phyloP scores from a whole-genome alignment of 1,140 invertebrate species.

The Brachionus rubens region DNA sequence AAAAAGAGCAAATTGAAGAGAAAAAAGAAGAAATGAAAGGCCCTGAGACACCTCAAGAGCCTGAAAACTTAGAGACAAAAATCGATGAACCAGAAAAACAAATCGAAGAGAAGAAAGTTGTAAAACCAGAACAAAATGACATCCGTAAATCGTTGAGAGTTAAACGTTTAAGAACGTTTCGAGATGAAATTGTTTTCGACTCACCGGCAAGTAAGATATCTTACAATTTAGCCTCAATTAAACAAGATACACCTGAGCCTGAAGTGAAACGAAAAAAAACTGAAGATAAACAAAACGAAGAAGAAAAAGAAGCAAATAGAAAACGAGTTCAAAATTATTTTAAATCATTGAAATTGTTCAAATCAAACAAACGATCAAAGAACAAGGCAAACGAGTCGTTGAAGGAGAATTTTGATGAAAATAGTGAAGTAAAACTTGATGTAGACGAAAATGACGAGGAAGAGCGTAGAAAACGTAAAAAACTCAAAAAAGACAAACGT shows the following conservation, averaged over 20 bases:
- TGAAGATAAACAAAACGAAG: background rate
- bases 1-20: background rate
- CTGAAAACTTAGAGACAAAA: too few species aligned
- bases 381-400: too few species aligned
- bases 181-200: conserved; percentile 40
- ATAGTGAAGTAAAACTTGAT: background rate
- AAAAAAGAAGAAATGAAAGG: background rate
- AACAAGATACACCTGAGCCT: background rate
- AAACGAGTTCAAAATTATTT: background rate
- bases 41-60: too few species aligned
- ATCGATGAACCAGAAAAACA: too few species aligned
- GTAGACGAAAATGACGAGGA: background rate
- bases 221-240: conserved; percentile 31
- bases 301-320: background rate
- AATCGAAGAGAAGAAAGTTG: too few species aligned
- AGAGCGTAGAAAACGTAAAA: background rate
- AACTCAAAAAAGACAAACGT: conserved; percentile 8
- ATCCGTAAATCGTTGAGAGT: conserved; percentile 16
- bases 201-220: conserved; percentile 11
- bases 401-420: background rate
- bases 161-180: conserved; percentile 11
- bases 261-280: background rate
- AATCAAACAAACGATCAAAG: too few species aligned
- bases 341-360: background rate
- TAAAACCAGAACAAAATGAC: background rate